Percentiles rank a stretch among this genome's conserved stretches.
Conservation (phyloP, 1,140 invertebrate genomes). For the Drosophila orena region DNA sequence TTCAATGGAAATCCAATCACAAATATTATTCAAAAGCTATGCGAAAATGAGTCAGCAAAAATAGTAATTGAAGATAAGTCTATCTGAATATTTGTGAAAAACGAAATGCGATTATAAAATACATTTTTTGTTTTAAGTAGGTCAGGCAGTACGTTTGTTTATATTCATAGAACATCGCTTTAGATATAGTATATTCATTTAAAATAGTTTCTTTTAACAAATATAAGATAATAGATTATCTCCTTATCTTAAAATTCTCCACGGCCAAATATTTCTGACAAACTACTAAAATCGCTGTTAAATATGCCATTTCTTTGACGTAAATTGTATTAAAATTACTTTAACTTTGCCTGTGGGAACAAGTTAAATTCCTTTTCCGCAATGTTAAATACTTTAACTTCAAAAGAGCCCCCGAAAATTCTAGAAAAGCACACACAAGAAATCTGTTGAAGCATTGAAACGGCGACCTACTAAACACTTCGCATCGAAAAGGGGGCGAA, state of each 20-base stretch:
- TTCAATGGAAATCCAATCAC: constrained; percentile 12
- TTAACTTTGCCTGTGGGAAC: constrained; percentile 3
- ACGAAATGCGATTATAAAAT: not conserved
- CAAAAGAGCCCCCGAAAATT: constrained; percentile 13
- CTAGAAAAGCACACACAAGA: constrained; percentile 13
- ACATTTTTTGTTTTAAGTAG: not conserved
- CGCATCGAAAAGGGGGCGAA: constrained; percentile 17
- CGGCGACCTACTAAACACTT: constrained; percentile 34
- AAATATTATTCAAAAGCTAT: constrained; percentile 20
- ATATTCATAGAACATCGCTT: too few species aligned
- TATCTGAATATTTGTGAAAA: not conserved
- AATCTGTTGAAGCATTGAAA: constrained; percentile 13
- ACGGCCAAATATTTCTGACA: too few species aligned
- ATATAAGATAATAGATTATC: too few species aligned
- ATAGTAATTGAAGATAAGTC: not conserved
- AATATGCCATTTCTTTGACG: too few species aligned
- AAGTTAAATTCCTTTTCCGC: constrained; percentile 2
- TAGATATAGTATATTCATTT: not conserved
- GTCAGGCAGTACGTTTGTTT: too few species aligned
- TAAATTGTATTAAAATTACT: not conserved
- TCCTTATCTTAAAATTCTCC: too few species aligned
- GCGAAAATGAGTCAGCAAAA: not conserved
- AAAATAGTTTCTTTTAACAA: not conserved
- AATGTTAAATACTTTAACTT: constrained; percentile 26
- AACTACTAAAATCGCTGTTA: too few species aligned